A percentile compares a stretch with the other conserved stretches of the same genome.
phyloP scores from a whole-genome alignment of 1,140 invertebrate genomes.

The Maniola jurtina region DNA sequence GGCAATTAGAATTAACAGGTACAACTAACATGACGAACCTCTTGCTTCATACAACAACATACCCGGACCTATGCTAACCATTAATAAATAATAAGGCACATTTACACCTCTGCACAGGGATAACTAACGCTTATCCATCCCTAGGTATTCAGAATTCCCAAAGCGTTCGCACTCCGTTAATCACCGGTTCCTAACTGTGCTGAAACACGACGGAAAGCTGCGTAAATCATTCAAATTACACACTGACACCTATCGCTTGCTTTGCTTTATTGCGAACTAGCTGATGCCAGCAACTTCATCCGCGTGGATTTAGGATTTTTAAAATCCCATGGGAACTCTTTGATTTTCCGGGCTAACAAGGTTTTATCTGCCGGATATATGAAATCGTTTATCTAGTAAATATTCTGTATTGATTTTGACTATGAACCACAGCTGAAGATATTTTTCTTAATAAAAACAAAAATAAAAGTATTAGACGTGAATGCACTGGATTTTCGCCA shows the following conservation, averaged over 20 bases:
- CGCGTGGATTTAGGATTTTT: too few relatives aligned
- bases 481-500: background rate
- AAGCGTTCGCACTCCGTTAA: slow-evolving; percentile 51
- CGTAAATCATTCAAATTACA: slow-evolving; percentile 45
- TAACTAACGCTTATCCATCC: slow-evolving; percentile 29
- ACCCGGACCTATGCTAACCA: too few relatives aligned
- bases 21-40: too few relatives aligned
- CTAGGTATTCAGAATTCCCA: slow-evolving; percentile 45
- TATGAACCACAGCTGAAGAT: background rate
- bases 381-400: too few relatives aligned
- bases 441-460: background rate
- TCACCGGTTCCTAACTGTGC: slow-evolving; percentile 49
- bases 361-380: too few relatives aligned
- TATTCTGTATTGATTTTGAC: too few relatives aligned
- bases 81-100: too few relatives aligned
- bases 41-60: too few relatives aligned
- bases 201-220: slow-evolving; percentile 33
- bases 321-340: too few relatives aligned
- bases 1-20: too few relatives aligned
- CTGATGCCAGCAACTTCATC: too few relatives aligned
- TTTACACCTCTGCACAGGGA: background rate
- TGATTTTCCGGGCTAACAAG: too few relatives aligned
- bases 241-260: slow-evolving; percentile 37
- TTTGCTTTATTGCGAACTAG: slow-evolving; percentile 14
- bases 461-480: background rate